phyloP scores from a whole-genome alignment of 2,113 vertebrate genomes.

The Cricetomys ansorgei region DNA sequence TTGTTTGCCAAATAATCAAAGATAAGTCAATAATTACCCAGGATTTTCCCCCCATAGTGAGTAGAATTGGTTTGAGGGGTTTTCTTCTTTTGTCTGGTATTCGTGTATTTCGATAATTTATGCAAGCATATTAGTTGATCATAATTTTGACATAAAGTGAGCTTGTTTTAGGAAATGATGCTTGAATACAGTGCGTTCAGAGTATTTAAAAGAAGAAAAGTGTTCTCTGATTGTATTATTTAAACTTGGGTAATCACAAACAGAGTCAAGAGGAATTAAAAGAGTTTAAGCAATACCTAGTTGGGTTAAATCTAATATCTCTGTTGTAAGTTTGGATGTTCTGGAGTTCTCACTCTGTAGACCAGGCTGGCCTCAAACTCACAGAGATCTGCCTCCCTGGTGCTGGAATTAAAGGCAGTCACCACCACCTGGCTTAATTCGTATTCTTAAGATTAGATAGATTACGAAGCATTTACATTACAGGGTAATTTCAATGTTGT shows the following conservation, averaged over 20 bases:
- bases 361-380: no score
- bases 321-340: no score
- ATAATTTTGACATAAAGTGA: not conserved
- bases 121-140: not conserved
- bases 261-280: slow-evolving; percentile 1
- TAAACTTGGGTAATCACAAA: not conserved
- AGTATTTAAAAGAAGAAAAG: not conserved
- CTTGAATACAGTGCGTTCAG: not conserved
- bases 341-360: no score
- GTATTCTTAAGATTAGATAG: not conserved
- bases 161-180: not conserved
- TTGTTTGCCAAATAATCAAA: not conserved
- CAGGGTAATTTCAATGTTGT: not conserved
- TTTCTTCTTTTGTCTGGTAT: not conserved
- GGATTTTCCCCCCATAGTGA: not conserved
- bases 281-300: not conserved
- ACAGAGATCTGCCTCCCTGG: no score
- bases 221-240: not conserved
- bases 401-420: no score
- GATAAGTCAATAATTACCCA: not conserved
- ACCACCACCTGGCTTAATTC: no score
- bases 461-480: not conserved
- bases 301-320: slow-evolving; percentile 10
- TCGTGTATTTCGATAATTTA: not conserved
- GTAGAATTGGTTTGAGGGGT: not conserved